phyloP scores from a whole-genome alignment of 2,888 invertebrate genomes.

The Chrysotoxum bicinctum region DNA sequence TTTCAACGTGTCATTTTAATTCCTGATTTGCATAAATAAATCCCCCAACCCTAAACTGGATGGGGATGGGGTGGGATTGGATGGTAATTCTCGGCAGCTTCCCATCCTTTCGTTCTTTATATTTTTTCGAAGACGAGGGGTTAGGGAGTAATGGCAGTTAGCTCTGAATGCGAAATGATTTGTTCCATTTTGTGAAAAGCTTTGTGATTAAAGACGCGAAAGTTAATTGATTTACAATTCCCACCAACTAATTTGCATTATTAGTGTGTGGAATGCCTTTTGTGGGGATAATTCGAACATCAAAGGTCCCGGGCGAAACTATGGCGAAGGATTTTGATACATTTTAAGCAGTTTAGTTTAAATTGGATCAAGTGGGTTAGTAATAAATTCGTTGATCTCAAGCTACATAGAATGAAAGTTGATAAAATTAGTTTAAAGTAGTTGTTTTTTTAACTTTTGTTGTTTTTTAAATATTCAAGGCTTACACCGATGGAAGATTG shows the following conservation, averaged over 20 bases:
- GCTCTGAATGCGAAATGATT: constrained; percentile 49
- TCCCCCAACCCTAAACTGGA: constrained; percentile 40
- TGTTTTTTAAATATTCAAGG: too few species aligned
- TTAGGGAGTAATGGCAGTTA: constrained; percentile 3
- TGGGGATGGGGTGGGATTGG: too few species aligned
- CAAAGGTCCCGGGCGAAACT: constrained; percentile 52
- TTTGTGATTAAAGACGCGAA: constrained; percentile 68
- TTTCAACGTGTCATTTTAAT: constrained; percentile 73
- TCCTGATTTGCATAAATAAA: constrained; percentile 73
- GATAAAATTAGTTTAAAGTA: not conserved
- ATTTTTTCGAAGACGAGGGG: not conserved
- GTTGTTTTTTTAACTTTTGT: not conserved
- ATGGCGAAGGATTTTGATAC: constrained; percentile 15
- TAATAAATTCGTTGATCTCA: not conserved
- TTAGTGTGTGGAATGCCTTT: not conserved
- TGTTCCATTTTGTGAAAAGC: constrained; percentile 61
- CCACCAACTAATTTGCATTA: constrained; percentile 64
- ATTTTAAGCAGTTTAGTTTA: constrained; percentile 6
- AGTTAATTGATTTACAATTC: constrained; percentile 73
- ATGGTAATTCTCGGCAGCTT: not conserved
- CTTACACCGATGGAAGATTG: too few species aligned
- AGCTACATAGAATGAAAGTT: not conserved
- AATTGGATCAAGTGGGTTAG: not conserved
- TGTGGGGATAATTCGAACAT: constrained; percentile 17
- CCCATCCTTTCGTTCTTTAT: constrained; percentile 1